Base-by-base conservation (phyloP, 2,888 invertebrate species). In the Cristatella mucedo region DNA sequence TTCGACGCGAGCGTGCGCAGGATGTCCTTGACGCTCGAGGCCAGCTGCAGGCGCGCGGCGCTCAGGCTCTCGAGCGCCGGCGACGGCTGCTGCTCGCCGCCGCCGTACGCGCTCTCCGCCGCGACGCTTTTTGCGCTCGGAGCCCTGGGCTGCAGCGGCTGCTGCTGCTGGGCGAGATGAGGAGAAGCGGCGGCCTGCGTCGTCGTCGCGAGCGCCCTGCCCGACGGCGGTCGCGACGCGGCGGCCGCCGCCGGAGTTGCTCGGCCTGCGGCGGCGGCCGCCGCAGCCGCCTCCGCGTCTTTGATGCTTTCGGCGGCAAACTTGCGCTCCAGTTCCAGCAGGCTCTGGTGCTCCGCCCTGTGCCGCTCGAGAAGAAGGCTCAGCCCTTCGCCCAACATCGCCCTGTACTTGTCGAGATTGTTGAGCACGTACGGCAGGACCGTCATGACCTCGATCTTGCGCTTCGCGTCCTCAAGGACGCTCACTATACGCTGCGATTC, bases 401-500 rank as follows among this genome's bases (percentile, higher is more conserved):
- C 51, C 15, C 53, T 45, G 40, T 57, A 61, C 30, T 59, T 33
- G n/a, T 56, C 56, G 13, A 60, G 34, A 38, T 59, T 57, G 24
- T 54, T 50, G 26, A 62, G 41, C 29, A 63, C 50, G 32, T 47
- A 55, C 20, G 63, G 63, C 20, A 64, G 40, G 9, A 55, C 43
- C 0, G 57, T 51, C 1, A 61, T 53, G 7, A 64, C 46, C 41
- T 61, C 59, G 3, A 50, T 48, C 41, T 55, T 51, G 32, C 49
- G 47, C 20, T 62, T 61, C 1, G 57, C 53, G 21, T 64, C 63
- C 21, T 59, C 57, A 44, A 64, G 53, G 2, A 62, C 63, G 16
- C 58, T 53, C 61, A 65, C 62, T 4, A 65, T 53, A 24, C 65
- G 47, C 44, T 65, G 64, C 1, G 64, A 52, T 42, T 65, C 65